Evolutionary conservation across 1,140 invertebrate genomes (phyloP).

Genomic region (Nasonia longicornis): DNA sequence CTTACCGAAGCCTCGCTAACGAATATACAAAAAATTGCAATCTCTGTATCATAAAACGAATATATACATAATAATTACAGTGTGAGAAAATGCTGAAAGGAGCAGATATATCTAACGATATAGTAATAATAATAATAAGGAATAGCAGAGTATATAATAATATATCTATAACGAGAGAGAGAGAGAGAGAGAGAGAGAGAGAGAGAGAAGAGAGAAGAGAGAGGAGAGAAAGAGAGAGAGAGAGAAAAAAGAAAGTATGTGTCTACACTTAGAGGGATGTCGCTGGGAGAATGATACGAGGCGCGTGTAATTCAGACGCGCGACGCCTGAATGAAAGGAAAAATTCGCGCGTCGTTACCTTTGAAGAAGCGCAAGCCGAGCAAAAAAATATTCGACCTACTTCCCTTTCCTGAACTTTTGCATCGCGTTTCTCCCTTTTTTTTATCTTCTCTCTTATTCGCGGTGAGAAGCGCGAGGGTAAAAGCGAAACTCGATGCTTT

Average conservation of each 20-base stretch:
- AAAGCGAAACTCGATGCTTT: constrained; percentile 4
- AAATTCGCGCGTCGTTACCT: not conserved
- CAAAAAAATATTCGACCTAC: constrained; percentile 35
- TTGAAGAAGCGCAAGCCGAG: not conserved
- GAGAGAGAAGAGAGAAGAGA: not conserved
- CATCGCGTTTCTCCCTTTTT: not conserved
- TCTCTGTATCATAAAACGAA: not conserved
- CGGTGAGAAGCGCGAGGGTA: not conserved
- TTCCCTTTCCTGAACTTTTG: constrained; percentile 26
- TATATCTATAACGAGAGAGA: not conserved
- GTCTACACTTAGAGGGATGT: no score
- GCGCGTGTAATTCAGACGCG: constrained; percentile 5
- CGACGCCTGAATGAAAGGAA: not conserved
- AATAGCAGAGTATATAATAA: constrained; percentile 6
- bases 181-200: not conserved
- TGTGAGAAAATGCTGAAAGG: constrained; percentile 31
- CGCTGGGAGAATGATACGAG: not conserved
- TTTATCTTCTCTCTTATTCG: constrained; percentile 7
- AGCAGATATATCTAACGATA: constrained; percentile 25
- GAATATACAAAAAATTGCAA: constrained; percentile 24
- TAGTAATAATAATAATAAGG: constrained; percentile 22
- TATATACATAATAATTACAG: constrained; percentile 25
- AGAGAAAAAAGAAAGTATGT: not conserved
- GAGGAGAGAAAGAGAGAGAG: not conserved
- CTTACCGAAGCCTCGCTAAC: constrained; percentile 15